Evolutionary conservation across 2,797 vertebrate species (phyloP).

Genomic region (Myotis planiceps): DNA sequence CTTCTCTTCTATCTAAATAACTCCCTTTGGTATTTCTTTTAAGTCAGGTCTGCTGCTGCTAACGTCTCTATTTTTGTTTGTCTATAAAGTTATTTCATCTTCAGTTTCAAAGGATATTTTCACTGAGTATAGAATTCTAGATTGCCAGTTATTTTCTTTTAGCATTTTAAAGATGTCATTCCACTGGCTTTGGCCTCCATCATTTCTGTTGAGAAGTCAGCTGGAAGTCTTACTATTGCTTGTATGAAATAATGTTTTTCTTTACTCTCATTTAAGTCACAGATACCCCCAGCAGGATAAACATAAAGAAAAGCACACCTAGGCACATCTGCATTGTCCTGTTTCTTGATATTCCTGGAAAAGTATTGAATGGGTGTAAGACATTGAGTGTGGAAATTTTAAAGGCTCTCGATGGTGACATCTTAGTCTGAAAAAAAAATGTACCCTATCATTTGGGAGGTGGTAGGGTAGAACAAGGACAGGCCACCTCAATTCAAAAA

Average conservation of each 20-base stretch:
- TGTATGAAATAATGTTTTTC: background rate
- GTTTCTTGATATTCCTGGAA: slow-evolving; percentile 26
- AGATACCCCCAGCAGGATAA: background rate
- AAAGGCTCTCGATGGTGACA: background rate
- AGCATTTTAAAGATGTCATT: slow-evolving; percentile 20
- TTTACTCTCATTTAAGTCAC: background rate
- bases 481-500: slow-evolving; percentile 9
- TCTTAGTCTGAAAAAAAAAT: slow-evolving; percentile 41
- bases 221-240: background rate
- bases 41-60: background rate
- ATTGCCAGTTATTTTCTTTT: background rate
- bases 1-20: slow-evolving; percentile 39
- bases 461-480: background rate
- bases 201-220: slow-evolving; percentile 27
- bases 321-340: background rate
- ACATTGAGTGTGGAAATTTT: slow-evolving; percentile 2
- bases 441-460: background rate
- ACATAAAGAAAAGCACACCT: background rate
- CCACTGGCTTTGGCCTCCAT: slow-evolving; percentile 34
- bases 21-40: background rate
- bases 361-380: background rate
- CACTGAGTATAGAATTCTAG: background rate
- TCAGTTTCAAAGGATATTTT: slow-evolving; percentile 53
- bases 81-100: slow-evolving; percentile 3
- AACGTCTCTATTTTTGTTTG: background rate